Percentiles rank a stretch among this genome's conserved stretches.
phyloP scores from a whole-genome alignment of 2,113 vertebrate species.

The Alectura lathami region DNA sequence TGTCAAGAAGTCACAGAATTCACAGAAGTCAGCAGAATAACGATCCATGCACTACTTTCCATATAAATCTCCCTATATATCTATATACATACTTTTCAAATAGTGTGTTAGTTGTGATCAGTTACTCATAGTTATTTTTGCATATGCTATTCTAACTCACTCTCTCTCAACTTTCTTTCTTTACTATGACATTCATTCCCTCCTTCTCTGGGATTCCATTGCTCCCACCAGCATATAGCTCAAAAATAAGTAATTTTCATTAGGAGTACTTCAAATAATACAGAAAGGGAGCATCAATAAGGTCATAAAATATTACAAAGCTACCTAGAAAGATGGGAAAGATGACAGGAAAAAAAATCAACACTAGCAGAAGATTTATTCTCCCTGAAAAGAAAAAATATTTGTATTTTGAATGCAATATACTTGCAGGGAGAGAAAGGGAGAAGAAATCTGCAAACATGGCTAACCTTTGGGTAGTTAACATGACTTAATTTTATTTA shows the following conservation, averaged over 20 bases:
- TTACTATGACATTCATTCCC: not conserved
- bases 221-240: not conserved
- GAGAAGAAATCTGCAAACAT: not conserved
- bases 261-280: not conserved
- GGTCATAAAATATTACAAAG: not conserved
- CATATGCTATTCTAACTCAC: not conserved
- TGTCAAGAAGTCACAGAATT: no score
- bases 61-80: not conserved
- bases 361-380: not conserved
- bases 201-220: not conserved
- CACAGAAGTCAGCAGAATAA: not conserved
- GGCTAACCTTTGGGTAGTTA: not conserved
- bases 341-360: not conserved
- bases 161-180: not conserved
- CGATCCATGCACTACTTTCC: not conserved
- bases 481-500: not conserved
- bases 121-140: not conserved
- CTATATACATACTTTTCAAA: not conserved
- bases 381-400: not conserved
- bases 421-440: not conserved
- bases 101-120: not conserved
- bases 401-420: not conserved
- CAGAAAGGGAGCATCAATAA: not conserved
- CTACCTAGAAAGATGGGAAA: not conserved
- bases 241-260: not conserved